Conservation (phyloP, 1,140 invertebrate genomes). For the Cecropterus lyciades region DNA sequence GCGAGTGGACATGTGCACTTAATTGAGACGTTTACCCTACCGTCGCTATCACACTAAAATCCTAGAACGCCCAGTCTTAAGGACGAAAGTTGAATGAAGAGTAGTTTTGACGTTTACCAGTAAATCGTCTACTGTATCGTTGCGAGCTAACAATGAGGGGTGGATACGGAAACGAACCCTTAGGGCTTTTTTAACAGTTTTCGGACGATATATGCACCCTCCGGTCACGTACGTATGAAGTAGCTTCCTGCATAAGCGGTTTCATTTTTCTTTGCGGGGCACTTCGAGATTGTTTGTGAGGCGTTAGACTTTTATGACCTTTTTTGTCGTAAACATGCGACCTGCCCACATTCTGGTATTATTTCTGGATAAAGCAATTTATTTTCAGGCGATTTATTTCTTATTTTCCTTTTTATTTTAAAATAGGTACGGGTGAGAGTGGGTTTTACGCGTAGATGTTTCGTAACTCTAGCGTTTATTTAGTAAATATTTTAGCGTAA, state of each 20-base stretch:
- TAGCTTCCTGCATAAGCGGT: slow-evolving; percentile 74
- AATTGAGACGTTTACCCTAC: slow-evolving; percentile 51
- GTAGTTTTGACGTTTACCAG: slow-evolving; percentile 35
- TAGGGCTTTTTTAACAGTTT: slow-evolving; percentile 76
- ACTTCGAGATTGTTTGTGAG: slow-evolving; percentile 42
- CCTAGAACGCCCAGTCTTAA: slow-evolving; percentile 4
- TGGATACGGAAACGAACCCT: slow-evolving; percentile 55
- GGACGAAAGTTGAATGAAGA: slow-evolving; percentile 11
- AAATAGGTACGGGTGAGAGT: too few species aligned
- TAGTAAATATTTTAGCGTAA: too few species aligned
- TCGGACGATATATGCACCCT: slow-evolving; percentile 75
- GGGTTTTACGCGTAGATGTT: too few species aligned
- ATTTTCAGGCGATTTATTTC: neutral
- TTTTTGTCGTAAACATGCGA: slow-evolving; percentile 17
- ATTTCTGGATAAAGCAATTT: slow-evolving; percentile 26
- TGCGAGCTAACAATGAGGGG: slow-evolving; percentile 51
- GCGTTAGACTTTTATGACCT: slow-evolving; percentile 32
- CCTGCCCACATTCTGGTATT: slow-evolving; percentile 15
- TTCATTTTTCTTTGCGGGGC: slow-evolving; percentile 68
- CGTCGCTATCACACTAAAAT: slow-evolving; percentile 12
- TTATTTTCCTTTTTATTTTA: neutral
- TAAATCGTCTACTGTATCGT: slow-evolving; percentile 53
- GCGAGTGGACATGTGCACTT: slow-evolving; percentile 51
- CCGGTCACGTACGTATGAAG: slow-evolving; percentile 78
- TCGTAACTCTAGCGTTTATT: too few species aligned